Evolutionary conservation across 1,140 invertebrate species (phyloP).

Genomic region (Drosophila yakuba): DNA sequence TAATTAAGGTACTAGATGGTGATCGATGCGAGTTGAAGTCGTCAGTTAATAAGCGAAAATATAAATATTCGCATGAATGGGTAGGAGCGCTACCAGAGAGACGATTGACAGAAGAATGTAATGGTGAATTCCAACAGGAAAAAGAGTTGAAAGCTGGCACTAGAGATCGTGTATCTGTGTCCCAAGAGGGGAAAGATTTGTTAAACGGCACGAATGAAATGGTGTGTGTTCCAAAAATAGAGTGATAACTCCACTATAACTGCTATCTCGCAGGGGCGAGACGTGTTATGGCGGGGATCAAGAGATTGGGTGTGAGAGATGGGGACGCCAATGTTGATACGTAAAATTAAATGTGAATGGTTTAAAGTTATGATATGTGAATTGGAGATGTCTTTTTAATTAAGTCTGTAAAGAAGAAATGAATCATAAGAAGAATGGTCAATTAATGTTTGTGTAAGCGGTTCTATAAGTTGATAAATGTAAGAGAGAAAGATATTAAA

Average conservation of each 20-base stretch:
- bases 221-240: too few relatives aligned
- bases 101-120: background rate
- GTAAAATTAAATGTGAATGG: background rate
- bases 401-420: background rate
- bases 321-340: too few relatives aligned
- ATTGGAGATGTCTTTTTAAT: background rate
- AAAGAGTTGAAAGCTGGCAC: too few relatives aligned
- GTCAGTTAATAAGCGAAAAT: background rate
- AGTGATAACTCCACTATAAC: too few relatives aligned
- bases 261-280: too few relatives aligned
- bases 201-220: too few relatives aligned
- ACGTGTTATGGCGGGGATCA: too few relatives aligned
- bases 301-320: too few relatives aligned
- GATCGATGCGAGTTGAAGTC: background rate
- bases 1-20: background rate
- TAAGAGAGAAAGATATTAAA: background rate
- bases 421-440: background rate
- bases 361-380: background rate
- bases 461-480: background rate
- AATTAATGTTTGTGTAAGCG: conserved; percentile 1
- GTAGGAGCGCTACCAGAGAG: background rate
- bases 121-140: too few relatives aligned
- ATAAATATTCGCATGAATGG: background rate
- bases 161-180: too few relatives aligned
- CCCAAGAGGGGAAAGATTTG: too few relatives aligned